These are phyloP conservation scores for Eurytemora carolleeae DNA, from an alignment of 1,140 invertebrate genomes.

Conservation along the genomic window DNA sequence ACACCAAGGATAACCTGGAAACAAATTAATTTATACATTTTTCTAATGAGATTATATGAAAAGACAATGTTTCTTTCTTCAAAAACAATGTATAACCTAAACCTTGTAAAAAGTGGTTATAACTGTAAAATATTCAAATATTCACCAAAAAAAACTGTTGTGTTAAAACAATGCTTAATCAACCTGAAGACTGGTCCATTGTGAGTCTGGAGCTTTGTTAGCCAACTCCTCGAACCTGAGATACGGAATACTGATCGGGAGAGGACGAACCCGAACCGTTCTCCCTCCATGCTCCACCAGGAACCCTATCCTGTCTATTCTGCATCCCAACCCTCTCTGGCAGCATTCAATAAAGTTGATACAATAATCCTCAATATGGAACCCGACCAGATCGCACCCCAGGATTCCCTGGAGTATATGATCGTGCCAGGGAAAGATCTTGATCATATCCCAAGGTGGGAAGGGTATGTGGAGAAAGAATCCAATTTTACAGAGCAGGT, in stretches of 20 bases:
- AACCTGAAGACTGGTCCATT: too few relatives aligned
- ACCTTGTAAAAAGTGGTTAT: neutral
- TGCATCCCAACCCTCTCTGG: conserved; percentile 59
- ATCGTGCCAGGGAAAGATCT: conserved; percentile 71
- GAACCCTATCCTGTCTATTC: conserved; percentile 64
- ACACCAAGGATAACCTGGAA: conserved; percentile 66
- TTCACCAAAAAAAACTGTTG: too few relatives aligned
- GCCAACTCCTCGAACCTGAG: conserved; percentile 63
- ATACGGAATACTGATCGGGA: conserved; percentile 66
- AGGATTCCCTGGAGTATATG: conserved; percentile 49
- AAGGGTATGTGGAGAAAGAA: conserved; percentile 85
- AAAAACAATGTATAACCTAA: neutral
- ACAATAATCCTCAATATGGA: conserved; percentile 76
- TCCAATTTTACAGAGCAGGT: conserved; percentile 52
- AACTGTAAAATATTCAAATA: neutral
- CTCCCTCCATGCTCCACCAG: conserved; percentile 65
- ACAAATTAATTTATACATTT: too few relatives aligned
- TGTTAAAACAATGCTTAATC: too few relatives aligned
- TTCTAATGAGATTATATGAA: conserved; percentile 1
- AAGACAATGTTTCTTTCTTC: neutral
- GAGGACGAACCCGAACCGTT: conserved; percentile 53
- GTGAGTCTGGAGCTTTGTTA: conserved; percentile 49
- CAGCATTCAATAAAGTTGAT: conserved; percentile 79
- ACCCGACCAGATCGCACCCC: conserved; percentile 74
- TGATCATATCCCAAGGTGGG: conserved; percentile 74